Evolutionary conservation across 2,113 vertebrate species (phyloP), one percentile per base, ranked within the genome.

Genomic region (Opisthocomus hoazin): DNA sequence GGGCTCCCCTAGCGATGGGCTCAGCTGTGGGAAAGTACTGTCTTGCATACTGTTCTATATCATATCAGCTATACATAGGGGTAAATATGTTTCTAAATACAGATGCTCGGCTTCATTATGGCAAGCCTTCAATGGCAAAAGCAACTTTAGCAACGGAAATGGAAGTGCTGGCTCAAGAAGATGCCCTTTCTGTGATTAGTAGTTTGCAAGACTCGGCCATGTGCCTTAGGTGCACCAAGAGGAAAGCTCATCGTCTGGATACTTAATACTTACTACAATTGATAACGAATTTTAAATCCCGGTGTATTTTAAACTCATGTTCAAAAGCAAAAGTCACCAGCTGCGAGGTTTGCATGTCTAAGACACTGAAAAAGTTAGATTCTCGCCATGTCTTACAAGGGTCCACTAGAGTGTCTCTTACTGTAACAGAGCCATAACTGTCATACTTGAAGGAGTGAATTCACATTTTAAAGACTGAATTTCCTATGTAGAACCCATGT

Each of bases 1-100:
- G 66, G 34, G 26, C 24, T 75, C 36, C 32, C 2, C 0, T 2
- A 39, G 21, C 3, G 2, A 51, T 13, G 21, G 12, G 22, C 32
- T 74, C 32, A 20, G 4, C 15, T 34, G 16, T 32, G 66, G 63
- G 58, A 85, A 91, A 64, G 29, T 5, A 23, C 21, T 43, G 13
- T n/a, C 22, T 50, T 41, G 15, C 27, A 39, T 6, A 41, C 4
- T 7, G 3, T 46, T 88, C 66, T 88, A 15, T n/a, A 34, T 37
- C 13, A 2, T n/a, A 54, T 45, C 68, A 64, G 23, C 14, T 65
- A 22, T 22, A 58, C 48, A 53, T 60, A 51, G 19, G 24, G 19
- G 6, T n/a, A 64, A 86, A 64, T 58, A 64, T 4, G 9, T 58
- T 24, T 57, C n/a, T 50, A 71, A 87, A 84, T 39, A 26, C 30